A percentile compares a stretch with the other conserved stretches of the same genome.
Evolutionary conservation across 1,140 invertebrate genomes (phyloP).

Genomic region (Cherax destructor): DNA sequence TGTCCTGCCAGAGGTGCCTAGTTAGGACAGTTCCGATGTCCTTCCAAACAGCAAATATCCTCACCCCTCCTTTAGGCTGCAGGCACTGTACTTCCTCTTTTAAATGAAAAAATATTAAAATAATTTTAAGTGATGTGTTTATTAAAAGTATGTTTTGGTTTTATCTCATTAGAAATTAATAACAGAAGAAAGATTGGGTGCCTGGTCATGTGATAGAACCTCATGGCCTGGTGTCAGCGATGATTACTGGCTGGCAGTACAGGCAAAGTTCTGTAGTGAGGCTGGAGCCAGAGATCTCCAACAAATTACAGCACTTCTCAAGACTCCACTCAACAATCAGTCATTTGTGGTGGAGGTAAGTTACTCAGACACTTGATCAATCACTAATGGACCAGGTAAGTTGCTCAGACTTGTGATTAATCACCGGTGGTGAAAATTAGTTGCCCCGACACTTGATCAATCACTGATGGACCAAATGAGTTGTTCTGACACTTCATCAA

Average conservation of each 20-base stretch:
- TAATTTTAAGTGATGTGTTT: too few species aligned
- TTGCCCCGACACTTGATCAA: too few species aligned
- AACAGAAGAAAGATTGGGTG: background rate
- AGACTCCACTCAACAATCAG: background rate
- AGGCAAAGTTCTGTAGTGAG: constrained; percentile 1
- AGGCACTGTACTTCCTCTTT: too few species aligned
- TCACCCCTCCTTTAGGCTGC: too few species aligned
- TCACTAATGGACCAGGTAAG: background rate
- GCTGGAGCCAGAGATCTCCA: background rate
- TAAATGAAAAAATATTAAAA: too few species aligned
- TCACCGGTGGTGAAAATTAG: too few species aligned
- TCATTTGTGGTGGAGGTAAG: background rate
- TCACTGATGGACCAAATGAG: too few species aligned
- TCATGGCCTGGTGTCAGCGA: background rate
- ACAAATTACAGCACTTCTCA: background rate
- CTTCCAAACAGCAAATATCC: too few species aligned
- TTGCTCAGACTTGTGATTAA: background rate
- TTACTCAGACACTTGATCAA: background rate
- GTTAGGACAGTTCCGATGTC: too few species aligned
- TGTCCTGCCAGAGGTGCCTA: too few species aligned
- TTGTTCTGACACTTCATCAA: too few species aligned
- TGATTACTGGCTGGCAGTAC: background rate
- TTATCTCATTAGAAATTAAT: background rate
- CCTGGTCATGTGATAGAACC: background rate
- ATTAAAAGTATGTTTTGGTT: too few species aligned